Base-by-base conservation (phyloP, 23 tunicate genomes). In the Clavelina lepadiformis region DNA sequence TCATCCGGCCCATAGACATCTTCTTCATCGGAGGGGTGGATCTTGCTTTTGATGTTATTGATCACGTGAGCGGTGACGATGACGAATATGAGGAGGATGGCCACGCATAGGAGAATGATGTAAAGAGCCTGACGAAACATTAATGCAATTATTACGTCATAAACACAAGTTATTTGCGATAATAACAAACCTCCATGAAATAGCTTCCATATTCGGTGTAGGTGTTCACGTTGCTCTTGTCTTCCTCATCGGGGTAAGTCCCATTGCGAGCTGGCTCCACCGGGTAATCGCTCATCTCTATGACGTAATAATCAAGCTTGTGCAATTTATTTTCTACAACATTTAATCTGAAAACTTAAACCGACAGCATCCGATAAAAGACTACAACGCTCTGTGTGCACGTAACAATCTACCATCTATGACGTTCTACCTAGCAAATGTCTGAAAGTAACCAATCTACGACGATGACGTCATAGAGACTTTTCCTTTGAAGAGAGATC, bases 181-280 rank as follows among this genome's bases (percentile, higher is more conserved):
- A n/a, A n/a, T n/a, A n/a, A n/a, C 63, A 3, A 19, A 73, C 78
- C 78, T 73, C 68, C 2, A 73, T 27, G 21, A 25, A 41, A 38
- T 58, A 73, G 35, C 31, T 46, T 25, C 58, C 78, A 33, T 76
- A 66, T 27, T 76, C 82, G 26, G 49, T 51, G 30, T 31, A 55
- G 22, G 24, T 35, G 56, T 65, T 56, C 7, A 76, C 82, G 47
- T 76, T 52, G 2, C 51, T 35, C 3, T 56, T 55, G 65, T 52
- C 61, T 15, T 65, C 73, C 31, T 76, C 82, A 33, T 76, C 82
- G 3, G 82, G 73, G 31, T 11, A 76, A 35, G 52, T 76, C 35
- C 82, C 82, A 35, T 76, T 66, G 38, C 82, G 51, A 6, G 38
- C 35, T 3, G 82, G 82, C 54, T 52, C 65, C 7, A 67, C 45